Evolutionary conservation across 1,140 invertebrate species (phyloP).

Genomic region (Nephotettix cincticeps): DNA sequence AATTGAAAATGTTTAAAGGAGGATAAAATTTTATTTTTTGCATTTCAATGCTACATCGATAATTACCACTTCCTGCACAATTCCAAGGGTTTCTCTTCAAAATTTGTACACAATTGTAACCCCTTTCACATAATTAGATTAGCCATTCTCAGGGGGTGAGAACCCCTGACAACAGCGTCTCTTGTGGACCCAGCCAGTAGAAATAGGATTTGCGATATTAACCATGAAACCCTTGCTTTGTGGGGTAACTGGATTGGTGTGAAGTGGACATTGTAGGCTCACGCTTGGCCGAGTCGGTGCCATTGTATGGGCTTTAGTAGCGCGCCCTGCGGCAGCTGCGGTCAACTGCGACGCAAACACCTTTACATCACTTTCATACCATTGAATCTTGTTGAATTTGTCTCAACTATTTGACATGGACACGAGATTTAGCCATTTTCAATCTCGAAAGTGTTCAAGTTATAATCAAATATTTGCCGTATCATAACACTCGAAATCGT

Average conservation of each 20-base stretch:
- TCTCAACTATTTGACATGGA: background rate
- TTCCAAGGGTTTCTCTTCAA: no score
- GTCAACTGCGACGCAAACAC: background rate
- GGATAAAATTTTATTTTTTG: no score
- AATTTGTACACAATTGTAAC: background rate
- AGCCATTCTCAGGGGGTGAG: background rate
- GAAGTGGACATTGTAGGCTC: slow-evolving; percentile 11
- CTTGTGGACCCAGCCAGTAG: background rate
- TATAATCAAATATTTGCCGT: background rate
- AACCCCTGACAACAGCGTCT: background rate
- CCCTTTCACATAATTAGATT: background rate
- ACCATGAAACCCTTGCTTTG: background rate
- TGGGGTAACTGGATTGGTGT: slow-evolving; percentile 15
- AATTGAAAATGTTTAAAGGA: no score
- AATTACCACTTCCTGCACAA: no score
- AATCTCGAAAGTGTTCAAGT: background rate
- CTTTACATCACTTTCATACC: background rate
- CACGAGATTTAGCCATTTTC: background rate
- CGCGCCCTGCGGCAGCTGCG: background rate
- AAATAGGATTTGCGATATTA: slow-evolving; percentile 20
- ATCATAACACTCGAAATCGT: background rate
- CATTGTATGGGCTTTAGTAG: background rate
- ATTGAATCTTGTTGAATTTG: background rate
- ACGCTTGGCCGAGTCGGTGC: background rate
- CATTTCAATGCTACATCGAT: no score